Evolutionary conservation across 2,113 vertebrate genomes (phyloP).

Genomic region (Phoenicopterus ruber): DNA sequence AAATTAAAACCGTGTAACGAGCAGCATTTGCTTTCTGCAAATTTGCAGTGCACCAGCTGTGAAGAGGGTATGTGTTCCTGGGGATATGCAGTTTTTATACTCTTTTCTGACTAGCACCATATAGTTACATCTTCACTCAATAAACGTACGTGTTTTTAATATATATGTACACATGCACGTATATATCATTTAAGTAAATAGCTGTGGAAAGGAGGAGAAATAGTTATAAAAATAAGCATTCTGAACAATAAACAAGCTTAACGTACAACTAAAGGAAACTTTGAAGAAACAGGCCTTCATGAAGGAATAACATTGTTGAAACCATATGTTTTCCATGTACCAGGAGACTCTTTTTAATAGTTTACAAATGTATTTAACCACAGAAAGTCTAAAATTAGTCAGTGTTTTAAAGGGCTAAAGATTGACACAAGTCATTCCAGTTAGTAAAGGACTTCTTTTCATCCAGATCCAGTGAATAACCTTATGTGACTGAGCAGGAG

Average conservation of each 20-base stretch:
- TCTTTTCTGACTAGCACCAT: background rate
- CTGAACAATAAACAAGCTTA: slow-evolving; percentile 28
- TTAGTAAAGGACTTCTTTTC: slow-evolving; percentile 49
- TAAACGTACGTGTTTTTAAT: background rate
- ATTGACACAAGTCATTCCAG: slow-evolving; percentile 62
- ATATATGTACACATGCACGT: background rate
- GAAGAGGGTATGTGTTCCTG: background rate
- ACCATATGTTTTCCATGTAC: slow-evolving; percentile 65
- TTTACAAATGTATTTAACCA: slow-evolving; percentile 66
- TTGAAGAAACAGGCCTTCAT: slow-evolving; percentile 40
- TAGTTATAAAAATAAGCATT: slow-evolving; percentile 45
- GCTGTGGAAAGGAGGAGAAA: slow-evolving; percentile 33
- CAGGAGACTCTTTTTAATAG: slow-evolving; percentile 55
- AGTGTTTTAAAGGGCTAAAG: slow-evolving; percentile 42
- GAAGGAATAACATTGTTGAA: slow-evolving; percentile 61
- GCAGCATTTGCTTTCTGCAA: background rate
- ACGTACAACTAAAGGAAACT: slow-evolving; percentile 36
- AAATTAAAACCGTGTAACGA: background rate
- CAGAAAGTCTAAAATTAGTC: slow-evolving; percentile 72
- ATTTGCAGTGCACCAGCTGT: background rate
- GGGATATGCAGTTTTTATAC: background rate
- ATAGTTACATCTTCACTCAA: background rate
- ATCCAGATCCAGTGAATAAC: slow-evolving; percentile 35
- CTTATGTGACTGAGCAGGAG: slow-evolving; percentile 22
- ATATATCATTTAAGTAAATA: slow-evolving; percentile 38